Base-by-base conservation (phyloP, 2,797 vertebrate genomes). In the Dipus sagitta region DNA sequence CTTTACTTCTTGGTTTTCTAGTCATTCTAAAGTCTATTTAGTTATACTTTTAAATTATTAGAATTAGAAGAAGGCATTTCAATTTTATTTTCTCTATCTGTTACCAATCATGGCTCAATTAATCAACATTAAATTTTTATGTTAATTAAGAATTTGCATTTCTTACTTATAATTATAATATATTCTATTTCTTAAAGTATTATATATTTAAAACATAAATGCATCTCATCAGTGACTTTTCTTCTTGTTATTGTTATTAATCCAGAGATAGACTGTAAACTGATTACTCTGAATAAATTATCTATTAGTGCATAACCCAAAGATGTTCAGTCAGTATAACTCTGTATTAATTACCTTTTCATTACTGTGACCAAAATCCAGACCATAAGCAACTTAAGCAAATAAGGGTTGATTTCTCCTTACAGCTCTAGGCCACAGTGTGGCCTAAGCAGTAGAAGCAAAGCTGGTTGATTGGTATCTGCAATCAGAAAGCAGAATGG, bases 41-140 rank as follows among this genome's bases (percentile, higher is more conserved):
- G 85, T 78, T 80, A 42, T 2, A n/a, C 17, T 76, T 62, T 38
- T 94, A 52, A 67, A 58, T 65, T 54, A 67, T 0, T 75, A 24
- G 38, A 82, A 64, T 24, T 76, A 80, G 12, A 86, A 6, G 1
- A 24, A 79, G 2, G 0, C 5, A 74, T 6, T 23, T 67, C 67
- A 76, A 89, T 92, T 92, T 72, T 65, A 71, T 24, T 86, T 89
- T 64, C 34, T 70, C 20, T 72, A 70, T 94, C 12, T 71, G 78
- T 1, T 67, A 68, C 62, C 34, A 84, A 77, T 65, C 12, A 86
- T 68, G 17, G 6, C 1, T 78, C 34, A 76, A 4, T 68, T 15
- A 60, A 38, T 58, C 7, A 42, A 75, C 1, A 28, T 30, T 79
- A 7, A 42, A 42, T 52, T 72, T 92, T 58, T 85, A 74, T 76